Conservation (phyloP, 1,140 invertebrate genomes). For the Ericerus pela region DNA sequence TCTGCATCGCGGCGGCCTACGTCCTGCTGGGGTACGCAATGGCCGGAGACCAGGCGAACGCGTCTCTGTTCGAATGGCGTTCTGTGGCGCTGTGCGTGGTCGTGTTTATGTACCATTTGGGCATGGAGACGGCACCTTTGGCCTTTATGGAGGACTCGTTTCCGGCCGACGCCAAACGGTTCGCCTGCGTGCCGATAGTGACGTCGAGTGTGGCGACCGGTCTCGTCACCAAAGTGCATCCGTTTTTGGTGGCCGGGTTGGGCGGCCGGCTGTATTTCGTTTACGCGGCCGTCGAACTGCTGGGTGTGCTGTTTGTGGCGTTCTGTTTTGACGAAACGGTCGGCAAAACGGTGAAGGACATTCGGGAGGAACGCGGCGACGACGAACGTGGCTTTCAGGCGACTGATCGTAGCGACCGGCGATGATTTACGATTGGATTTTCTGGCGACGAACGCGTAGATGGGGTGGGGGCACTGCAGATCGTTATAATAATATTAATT, state of each 20-base stretch:
- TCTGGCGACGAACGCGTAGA: no score
- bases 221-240: conserved; percentile 55
- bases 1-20: no score
- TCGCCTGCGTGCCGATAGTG: conserved; percentile 43
- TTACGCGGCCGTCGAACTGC: conserved; percentile 46
- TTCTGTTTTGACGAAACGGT: conserved; percentile 64
- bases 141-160: conserved; percentile 38
- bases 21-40: no score
- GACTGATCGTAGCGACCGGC: no score
- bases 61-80: neutral
- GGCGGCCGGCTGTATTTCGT: conserved; percentile 48
- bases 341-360: conserved; percentile 55
- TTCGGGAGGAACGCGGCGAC: no score
- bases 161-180: conserved; percentile 33
- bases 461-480: no score
- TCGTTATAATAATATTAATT: no score
- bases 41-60: neutral
- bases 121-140: conserved; percentile 46
- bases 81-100: conserved; percentile 28
- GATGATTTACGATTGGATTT: no score
- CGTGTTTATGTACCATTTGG: conserved; percentile 37
- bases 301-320: conserved; percentile 50
- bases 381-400: no score
- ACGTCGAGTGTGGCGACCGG: conserved; percentile 47
- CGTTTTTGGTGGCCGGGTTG: conserved; percentile 37